Evolutionary conservation across 2,113 vertebrate genomes (phyloP).

Genomic region (Leptocoma aspasia): DNA sequence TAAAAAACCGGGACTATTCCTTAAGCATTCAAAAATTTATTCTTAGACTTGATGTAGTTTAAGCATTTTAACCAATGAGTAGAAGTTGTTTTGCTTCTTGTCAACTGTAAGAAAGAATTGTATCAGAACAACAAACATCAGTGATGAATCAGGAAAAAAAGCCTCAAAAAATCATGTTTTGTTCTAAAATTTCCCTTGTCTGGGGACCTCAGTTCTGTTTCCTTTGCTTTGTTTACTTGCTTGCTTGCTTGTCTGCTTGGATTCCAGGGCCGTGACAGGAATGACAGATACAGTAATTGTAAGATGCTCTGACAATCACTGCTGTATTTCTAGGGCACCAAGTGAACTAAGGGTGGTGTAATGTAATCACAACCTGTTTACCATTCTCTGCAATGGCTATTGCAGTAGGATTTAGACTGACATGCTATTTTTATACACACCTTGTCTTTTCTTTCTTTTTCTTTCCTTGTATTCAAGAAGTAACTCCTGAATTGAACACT

Average conservation of each 20-base stretch:
- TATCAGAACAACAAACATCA: not conserved
- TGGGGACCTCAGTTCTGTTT: not conserved
- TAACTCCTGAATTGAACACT: not conserved
- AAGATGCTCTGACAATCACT: not conserved
- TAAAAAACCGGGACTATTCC: not conserved
- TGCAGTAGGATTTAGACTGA: not conserved
- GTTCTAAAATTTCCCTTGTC: not conserved
- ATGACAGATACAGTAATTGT: not conserved
- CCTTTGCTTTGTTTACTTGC: not conserved
- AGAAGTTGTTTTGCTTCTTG: not conserved
- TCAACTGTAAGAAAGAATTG: not conserved
- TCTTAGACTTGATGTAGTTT: not conserved
- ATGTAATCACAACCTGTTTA: not conserved
- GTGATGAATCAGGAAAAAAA: not conserved
- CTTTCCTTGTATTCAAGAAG: not conserved
- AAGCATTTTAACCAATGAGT: not conserved
- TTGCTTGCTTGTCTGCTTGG: not conserved
- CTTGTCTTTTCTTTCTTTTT: not conserved
- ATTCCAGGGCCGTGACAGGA: not conserved
- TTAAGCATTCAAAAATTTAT: not conserved
- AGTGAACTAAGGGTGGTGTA: not conserved
- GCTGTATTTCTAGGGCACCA: not conserved
- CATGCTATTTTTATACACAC: not conserved
- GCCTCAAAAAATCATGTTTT: not conserved
- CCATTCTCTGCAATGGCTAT: not conserved